These are phyloP conservation scores for Plecotus auritus DNA, from an alignment of 2,113 vertebrate genomes.

Conservation along the genomic window DNA sequence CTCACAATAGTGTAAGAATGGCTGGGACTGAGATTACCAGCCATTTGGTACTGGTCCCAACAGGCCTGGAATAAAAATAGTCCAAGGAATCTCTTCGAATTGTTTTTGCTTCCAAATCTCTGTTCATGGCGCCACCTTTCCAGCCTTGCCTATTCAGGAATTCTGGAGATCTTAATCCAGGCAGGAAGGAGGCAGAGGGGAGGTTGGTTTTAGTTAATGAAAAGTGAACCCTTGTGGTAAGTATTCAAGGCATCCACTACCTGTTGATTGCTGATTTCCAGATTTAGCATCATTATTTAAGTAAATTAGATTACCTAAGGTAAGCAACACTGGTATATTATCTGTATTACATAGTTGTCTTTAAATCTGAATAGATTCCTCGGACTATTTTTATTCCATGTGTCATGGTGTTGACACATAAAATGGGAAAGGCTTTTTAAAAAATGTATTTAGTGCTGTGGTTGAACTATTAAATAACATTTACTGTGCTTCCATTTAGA, in stretches of 20 bases:
- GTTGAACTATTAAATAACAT: slow-evolving; percentile 61
- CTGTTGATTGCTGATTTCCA: slow-evolving; percentile 1
- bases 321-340: slow-evolving; percentile 12
- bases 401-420: slow-evolving; percentile 34
- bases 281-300: slow-evolving; percentile 19
- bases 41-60: neutral
- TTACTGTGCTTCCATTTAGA: slow-evolving; percentile 35
- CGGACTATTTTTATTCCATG: neutral
- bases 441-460: slow-evolving; percentile 59
- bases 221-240: neutral
- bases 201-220: neutral
- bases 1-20: neutral
- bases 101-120: neutral
- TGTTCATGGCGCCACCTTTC: neutral
- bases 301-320: slow-evolving; percentile 42
- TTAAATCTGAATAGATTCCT: neutral
- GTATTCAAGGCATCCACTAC: neutral
- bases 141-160: neutral
- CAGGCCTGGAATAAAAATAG: neutral
- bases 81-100: neutral
- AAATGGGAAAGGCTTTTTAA: slow-evolving; percentile 60
- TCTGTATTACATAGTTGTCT: slow-evolving; percentile 25
- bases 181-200: neutral
- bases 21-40: neutral
- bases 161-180: neutral